Evolutionary conservation across 2,113 vertebrate genomes (phyloP), one percentile per base, ranked within the genome.

Genomic region (Hiodon alosoides): DNA sequence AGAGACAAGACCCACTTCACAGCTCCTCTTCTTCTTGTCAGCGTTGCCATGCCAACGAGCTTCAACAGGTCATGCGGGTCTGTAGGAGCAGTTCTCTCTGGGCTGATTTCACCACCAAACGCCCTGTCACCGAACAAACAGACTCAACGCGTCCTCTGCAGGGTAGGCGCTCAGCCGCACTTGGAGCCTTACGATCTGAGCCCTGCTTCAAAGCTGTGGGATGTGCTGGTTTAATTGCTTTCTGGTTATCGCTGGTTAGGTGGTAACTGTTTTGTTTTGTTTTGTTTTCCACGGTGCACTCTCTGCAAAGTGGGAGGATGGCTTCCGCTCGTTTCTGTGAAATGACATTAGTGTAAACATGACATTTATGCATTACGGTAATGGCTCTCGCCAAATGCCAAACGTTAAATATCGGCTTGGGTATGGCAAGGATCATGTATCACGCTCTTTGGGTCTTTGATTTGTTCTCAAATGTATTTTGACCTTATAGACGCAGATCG

Each of bases 41-140:
- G 81, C 81, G 87, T 90, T 88, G 79, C 89, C 85, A 87, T 87
- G 89, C 86, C 89, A 85, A 88, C 87, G 80, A 81, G 78, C 81
- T 85, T 86, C 86, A 87, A 87, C 89, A 87, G 86, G 87, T 86
- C 83, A 79, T 78, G 73, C 50, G 81, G 84, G 83, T 82, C 72
- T 57, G 67, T 76, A 78, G 78, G 77, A 84, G 81, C 5, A 54
- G 73, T 77, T 68, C 64, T 54, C 14, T 0, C 53, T 65, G 52
- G 75, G 31, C 62, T 46, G 69, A 73, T 64, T 73, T 51, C 9
- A 16, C 60, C 8, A 16, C 52, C 13, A n/a, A 16, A 17, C 72
- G 13, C 31, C 31, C 65, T 59, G 54, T 75, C 73, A 16, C 54
- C 13, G 47, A 59, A 55, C 65, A 67, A 16, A 76, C 16, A 65